phyloP scores from a whole-genome alignment of 2,113 vertebrate genomes.

The Poeciliopsis occidentalis region DNA sequence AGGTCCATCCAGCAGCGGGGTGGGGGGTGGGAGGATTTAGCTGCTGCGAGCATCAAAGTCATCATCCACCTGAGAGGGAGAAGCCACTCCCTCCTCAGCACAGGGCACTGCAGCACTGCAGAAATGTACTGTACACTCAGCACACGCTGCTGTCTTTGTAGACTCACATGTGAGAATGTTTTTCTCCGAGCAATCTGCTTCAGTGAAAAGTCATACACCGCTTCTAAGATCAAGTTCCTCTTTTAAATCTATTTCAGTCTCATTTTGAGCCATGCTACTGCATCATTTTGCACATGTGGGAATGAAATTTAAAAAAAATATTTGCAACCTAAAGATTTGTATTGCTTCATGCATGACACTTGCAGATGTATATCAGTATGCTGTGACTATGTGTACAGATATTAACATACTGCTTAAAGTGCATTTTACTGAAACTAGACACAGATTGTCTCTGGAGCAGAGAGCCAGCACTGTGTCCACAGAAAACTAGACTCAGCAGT shows the following conservation, averaged over 20 bases:
- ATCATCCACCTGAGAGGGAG: constrained; percentile 53
- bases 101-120: constrained; percentile 45
- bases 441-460: constrained; percentile 47
- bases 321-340: background rate
- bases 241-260: constrained; percentile 9
- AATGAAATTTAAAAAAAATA: background rate
- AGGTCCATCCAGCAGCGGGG: constrained; percentile 41
- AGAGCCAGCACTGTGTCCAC: constrained; percentile 24
- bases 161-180: constrained; percentile 14
- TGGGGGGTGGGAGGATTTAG: constrained; percentile 32
- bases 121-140: constrained; percentile 18
- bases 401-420: constrained; percentile 6
- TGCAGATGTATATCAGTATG: background rate
- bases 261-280: constrained; percentile 40
- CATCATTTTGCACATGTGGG: constrained; percentile 13
- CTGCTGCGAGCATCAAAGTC: constrained; percentile 59
- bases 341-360: background rate
- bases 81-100: constrained; percentile 15
- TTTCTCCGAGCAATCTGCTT: constrained; percentile 21
- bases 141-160: constrained; percentile 7
- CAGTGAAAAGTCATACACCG: background rate
- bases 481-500: constrained; percentile 33
- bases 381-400: background rate
- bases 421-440: constrained; percentile 20
- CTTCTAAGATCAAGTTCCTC: constrained; percentile 6